Conservation (phyloP, 2,797 vertebrate genomes). For the Arnoldichthys spilopterus region DNA sequence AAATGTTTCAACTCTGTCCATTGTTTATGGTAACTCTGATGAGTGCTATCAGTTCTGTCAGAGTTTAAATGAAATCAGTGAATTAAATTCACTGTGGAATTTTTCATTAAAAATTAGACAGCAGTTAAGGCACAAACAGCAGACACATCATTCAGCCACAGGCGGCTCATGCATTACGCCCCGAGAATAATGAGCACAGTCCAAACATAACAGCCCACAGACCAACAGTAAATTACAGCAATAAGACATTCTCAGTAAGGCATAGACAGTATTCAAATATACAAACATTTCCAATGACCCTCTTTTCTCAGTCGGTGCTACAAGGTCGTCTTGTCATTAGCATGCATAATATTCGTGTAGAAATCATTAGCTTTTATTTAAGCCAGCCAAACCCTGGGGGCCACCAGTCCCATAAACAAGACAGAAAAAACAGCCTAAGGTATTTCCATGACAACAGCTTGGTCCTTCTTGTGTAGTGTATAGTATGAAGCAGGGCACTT, state of each 20-base stretch:
- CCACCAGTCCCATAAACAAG: conserved; percentile 12
- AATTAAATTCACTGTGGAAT: neutral
- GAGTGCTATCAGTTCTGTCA: neutral
- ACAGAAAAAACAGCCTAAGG: conserved; percentile 32
- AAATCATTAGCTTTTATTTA: conserved; percentile 13
- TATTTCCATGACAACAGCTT: conserved; percentile 57
- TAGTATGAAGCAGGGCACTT: conserved; percentile 26
- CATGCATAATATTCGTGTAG: conserved; percentile 4
- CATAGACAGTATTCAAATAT: neutral
- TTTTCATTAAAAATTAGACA: conserved; percentile 10
- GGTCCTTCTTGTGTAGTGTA: conserved; percentile 13
- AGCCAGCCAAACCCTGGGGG: conserved; percentile 27
- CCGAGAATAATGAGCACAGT: conserved; percentile 10
- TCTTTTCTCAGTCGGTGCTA: neutral
- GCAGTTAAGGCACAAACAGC: neutral
- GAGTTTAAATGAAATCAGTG: conserved; percentile 26
- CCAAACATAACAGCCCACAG: neutral
- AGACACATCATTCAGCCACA: neutral
- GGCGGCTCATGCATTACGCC: neutral
- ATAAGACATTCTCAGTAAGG: neutral
- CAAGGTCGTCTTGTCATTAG: neutral
- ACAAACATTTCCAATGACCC: neutral
- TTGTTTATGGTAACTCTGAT: neutral
- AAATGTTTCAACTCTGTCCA: neutral
- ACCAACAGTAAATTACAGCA: conserved; percentile 11